Evolutionary conservation across 2,797 vertebrate genomes (phyloP).

Genomic region (Arctocebus calabarensis): DNA sequence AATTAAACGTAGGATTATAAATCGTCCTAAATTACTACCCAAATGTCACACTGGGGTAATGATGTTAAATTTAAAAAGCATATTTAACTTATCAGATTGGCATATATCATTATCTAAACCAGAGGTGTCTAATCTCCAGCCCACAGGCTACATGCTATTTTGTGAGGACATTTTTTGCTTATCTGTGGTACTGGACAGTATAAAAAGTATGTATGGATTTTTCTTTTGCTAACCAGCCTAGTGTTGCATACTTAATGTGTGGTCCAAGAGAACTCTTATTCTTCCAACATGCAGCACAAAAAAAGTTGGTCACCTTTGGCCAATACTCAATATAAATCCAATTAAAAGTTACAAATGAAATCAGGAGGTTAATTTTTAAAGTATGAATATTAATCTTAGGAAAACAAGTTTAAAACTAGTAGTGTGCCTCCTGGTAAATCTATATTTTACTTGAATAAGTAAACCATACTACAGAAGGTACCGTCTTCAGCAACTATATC

Average conservation of each 20-base stretch:
- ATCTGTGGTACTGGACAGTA: too few relatives aligned
- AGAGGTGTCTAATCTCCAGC: too few relatives aligned
- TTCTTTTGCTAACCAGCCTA: too few relatives aligned
- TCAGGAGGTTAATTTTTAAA: conserved; percentile 57
- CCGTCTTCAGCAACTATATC: not conserved
- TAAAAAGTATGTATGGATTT: too few relatives aligned
- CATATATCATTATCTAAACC: not conserved
- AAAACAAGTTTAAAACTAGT: conserved; percentile 53
- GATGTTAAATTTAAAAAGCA: conserved; percentile 46
- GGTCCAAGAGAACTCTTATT: too few relatives aligned
- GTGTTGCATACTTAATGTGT: too few relatives aligned
- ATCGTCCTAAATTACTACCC: not conserved
- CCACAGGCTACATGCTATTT: too few relatives aligned
- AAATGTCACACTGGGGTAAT: not conserved
- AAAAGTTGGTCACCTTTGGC: too few relatives aligned
- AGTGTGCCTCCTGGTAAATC: not conserved
- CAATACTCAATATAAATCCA: not conserved
- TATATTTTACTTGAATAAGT: conserved; percentile 16
- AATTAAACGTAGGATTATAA: conserved; percentile 40
- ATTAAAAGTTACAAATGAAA: conserved; percentile 24
- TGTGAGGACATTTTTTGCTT: too few relatives aligned
- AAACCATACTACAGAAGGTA: not conserved
- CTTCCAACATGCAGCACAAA: too few relatives aligned
- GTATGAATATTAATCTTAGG: conserved; percentile 19
- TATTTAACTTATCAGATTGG: conserved; percentile 28